A percentile compares a stretch with the other conserved stretches of the same genome.
Conservation (phyloP, 2,113 vertebrate genomes). For the Bos javanicus region DNA sequence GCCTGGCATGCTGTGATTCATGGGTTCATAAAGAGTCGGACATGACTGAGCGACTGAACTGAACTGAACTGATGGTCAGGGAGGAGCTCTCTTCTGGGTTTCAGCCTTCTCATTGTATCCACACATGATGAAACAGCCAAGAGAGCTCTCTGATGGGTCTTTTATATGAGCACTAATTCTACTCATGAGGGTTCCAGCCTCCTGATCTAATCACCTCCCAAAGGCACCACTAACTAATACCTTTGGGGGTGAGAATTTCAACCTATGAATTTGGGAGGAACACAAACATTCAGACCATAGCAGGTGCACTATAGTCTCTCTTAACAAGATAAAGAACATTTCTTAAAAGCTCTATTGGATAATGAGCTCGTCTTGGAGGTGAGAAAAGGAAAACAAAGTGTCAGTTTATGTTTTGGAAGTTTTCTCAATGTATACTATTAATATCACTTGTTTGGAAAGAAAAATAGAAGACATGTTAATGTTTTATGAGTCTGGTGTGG, state of each 20-base stretch:
- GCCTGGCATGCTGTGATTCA: no score
- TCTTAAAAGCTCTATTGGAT: not conserved
- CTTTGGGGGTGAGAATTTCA: not conserved
- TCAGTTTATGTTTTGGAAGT: not conserved
- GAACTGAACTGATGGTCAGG: not conserved
- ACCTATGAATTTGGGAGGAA: not conserved
- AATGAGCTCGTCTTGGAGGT: not conserved
- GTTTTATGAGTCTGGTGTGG: not conserved
- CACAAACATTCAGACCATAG: not conserved
- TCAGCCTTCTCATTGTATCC: not conserved
- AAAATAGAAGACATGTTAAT: not conserved
- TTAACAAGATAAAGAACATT: not conserved
- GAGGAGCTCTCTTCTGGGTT: not conserved
- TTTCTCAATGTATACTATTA: not conserved
- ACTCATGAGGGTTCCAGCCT: not conserved
- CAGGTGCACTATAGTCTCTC: not conserved
- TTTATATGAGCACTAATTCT: not conserved
- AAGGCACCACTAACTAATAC: not conserved
- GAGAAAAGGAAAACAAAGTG: not conserved
- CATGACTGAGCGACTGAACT: no score
- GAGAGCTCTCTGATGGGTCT: not conserved
- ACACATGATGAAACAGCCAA: not conserved
- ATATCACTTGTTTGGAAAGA: constrained; percentile 12
- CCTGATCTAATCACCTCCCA: not conserved
- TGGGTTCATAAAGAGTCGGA: no score